These are phyloP conservation scores for Marronus borbonicus DNA, from an alignment of 2,888 invertebrate genomes.

Conservation along the genomic window DNA sequence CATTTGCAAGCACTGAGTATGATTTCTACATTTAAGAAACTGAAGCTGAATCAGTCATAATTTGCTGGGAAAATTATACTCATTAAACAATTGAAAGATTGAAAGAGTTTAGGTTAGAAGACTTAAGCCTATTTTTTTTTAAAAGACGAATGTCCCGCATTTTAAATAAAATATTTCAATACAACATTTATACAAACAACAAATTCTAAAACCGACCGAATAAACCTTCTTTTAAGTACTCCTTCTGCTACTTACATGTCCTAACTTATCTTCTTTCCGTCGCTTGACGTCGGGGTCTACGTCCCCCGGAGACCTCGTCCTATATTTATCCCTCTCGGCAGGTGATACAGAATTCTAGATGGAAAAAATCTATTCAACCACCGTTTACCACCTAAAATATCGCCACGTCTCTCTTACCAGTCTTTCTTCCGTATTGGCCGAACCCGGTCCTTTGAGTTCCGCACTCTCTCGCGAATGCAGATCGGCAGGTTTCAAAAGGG, in stretches of 20 bases:
- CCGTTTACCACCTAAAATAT: neutral
- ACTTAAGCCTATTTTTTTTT: no score
- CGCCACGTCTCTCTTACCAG: constrained; percentile 63
- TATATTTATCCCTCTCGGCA: constrained; percentile 86
- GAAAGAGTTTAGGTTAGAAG: no score
- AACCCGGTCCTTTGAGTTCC: constrained; percentile 66
- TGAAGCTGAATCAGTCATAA: no score
- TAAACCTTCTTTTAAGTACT: no score
- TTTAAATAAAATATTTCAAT: no score
- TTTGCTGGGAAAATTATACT: no score
- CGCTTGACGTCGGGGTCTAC: constrained; percentile 79
- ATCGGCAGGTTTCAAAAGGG: constrained; percentile 68
- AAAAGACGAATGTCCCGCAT: no score
- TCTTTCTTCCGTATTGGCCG: constrained; percentile 69
- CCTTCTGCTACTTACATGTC: constrained; percentile 77
- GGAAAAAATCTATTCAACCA: neutral
- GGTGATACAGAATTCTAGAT: constrained; percentile 90
- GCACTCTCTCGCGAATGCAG: constrained; percentile 64
- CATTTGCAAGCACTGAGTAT: no score
- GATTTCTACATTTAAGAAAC: no score
- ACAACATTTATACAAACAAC: no score
- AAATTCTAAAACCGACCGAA: no score
- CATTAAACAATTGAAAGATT: no score
- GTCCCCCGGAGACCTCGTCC: constrained; percentile 84
- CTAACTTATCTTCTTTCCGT: constrained; percentile 88